Conservation (phyloP, 2,113 vertebrate species). For the Ramphastos sulfuratus region DNA sequence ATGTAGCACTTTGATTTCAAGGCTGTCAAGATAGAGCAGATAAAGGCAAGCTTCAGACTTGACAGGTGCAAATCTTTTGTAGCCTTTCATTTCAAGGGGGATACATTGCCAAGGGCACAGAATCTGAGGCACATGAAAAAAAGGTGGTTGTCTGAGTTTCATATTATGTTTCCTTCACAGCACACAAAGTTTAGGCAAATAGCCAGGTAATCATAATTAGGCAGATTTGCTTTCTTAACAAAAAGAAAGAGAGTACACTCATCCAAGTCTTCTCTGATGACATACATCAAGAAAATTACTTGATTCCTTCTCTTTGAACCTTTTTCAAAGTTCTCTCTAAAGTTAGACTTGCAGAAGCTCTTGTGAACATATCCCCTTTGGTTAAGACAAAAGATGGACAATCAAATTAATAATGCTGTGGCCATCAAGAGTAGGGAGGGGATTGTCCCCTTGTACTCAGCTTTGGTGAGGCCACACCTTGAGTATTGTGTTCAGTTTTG, state of each 20-base stretch:
- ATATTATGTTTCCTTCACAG: constrained; percentile 26
- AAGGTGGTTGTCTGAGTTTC: constrained; percentile 29
- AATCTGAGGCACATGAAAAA: constrained; percentile 27
- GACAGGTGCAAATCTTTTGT: constrained; percentile 57
- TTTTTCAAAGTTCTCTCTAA: constrained; percentile 12
- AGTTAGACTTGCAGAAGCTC: background rate
- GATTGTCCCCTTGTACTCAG: too few relatives aligned
- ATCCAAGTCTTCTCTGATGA: constrained; percentile 29
- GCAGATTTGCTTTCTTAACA: constrained; percentile 26
- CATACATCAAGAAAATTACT: constrained; percentile 25
- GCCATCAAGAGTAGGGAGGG: too few relatives aligned
- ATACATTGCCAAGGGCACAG: background rate
- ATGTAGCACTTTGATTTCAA: constrained; percentile 48
- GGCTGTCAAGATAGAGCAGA: constrained; percentile 50
- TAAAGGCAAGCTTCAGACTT: constrained; percentile 41
- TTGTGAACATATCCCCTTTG: background rate
- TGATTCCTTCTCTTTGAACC: constrained; percentile 52
- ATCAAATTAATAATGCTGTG: background rate
- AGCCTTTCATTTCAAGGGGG: constrained; percentile 30
- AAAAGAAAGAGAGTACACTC: background rate
- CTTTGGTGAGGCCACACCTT: too few relatives aligned
- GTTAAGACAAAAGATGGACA: background rate
- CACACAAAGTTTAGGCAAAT: constrained; percentile 49
- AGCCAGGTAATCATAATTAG: constrained; percentile 49
- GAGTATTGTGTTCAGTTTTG: too few relatives aligned